A percentile compares a stretch with the other conserved stretches of the same genome.
Conservation (phyloP, 92 coral and sea anemone species). For the Porites evermanni region DNA sequence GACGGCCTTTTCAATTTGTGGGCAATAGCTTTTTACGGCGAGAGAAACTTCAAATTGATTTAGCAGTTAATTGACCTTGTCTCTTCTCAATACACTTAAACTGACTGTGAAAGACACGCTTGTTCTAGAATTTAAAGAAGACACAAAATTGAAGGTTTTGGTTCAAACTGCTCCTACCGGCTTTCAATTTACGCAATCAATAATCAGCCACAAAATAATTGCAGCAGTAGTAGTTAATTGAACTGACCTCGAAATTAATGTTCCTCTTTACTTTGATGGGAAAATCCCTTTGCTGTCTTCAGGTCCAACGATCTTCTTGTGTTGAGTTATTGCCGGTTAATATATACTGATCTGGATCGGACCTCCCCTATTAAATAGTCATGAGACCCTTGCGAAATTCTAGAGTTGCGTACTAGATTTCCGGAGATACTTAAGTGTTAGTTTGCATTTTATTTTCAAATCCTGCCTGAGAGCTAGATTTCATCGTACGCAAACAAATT, state of each 20-base stretch:
- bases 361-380: slow-evolving; percentile 37
- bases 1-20: slow-evolving; percentile 27
- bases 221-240: background rate
- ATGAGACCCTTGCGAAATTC: slow-evolving; percentile 19
- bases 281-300: background rate
- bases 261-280: background rate
- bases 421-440: slow-evolving; percentile 50
- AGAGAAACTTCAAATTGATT: background rate
- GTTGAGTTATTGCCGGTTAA: slow-evolving; percentile 31
- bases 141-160: background rate
- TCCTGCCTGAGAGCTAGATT: slow-evolving; percentile 32
- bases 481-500: slow-evolving; percentile 29
- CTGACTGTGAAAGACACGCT: background rate
- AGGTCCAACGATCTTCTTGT: background rate
- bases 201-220: background rate
- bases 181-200: background rate
- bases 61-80: background rate
- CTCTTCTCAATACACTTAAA: background rate
- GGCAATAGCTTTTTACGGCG: background rate
- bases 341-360: background rate
- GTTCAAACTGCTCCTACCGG: background rate
- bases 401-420: slow-evolving; percentile 19
- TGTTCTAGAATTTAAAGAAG: background rate
- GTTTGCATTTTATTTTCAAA: slow-evolving; percentile 22
- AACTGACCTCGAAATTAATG: slow-evolving; percentile 15